Evolutionary conservation across 2,113 vertebrate species (phyloP).

Genomic region (Edolisoma coerulescens): DNA sequence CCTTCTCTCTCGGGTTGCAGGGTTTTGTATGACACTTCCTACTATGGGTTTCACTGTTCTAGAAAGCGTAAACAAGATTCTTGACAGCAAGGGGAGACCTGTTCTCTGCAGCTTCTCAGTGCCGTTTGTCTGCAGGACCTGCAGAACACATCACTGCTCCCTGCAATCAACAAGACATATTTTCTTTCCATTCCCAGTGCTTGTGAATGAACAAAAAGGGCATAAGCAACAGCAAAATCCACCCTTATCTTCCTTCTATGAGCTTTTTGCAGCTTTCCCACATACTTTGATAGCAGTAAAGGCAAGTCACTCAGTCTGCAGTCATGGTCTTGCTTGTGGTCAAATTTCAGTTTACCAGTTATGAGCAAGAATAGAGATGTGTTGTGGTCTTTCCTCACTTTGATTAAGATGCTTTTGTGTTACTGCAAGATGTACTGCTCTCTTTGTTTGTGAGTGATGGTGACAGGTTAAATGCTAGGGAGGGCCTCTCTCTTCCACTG

Average conservation of each 20-base stretch:
- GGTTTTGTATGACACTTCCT: neutral
- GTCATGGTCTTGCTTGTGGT: neutral
- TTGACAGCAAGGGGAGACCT: neutral
- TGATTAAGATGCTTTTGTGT: neutral
- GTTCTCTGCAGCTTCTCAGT: neutral
- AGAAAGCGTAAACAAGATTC: neutral
- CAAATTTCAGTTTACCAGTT: neutral
- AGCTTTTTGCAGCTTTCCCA: neutral
- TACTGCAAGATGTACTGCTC: neutral
- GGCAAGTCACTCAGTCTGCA: neutral
- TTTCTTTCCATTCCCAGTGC: neutral
- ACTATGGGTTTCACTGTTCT: neutral
- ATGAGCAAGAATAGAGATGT: neutral
- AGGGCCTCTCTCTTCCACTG: neutral
- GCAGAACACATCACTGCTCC: rapidly evolving
- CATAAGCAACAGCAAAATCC: neutral
- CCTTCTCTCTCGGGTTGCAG: neutral
- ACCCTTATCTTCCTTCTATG: neutral
- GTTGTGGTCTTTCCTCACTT: neutral
- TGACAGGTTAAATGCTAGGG: neutral
- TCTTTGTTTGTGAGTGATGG: neutral
- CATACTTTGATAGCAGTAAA: neutral
- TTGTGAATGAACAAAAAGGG: neutral
- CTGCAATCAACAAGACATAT: neutral
- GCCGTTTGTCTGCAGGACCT: neutral